phyloP scores from a whole-genome alignment of 2,888 invertebrate genomes.

The Rhyacophila evoluta region DNA sequence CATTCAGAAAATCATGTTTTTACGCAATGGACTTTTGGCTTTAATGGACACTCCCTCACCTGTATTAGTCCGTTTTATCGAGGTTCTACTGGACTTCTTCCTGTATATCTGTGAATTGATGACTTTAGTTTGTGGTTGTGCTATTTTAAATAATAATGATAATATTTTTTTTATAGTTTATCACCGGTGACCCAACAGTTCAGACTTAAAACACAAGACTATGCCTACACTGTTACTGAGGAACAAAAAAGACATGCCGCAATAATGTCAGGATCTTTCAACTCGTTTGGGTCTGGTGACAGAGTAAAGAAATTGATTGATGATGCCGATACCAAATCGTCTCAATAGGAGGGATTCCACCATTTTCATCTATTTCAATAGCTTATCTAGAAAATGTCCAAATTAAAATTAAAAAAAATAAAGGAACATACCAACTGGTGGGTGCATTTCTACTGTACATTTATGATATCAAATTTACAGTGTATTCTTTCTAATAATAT shows the following conservation, averaged over 20 bases:
- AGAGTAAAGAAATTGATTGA: background rate
- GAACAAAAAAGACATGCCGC: background rate
- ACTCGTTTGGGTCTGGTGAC: background rate
- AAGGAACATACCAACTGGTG: background rate
- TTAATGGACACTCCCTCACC: too few relatives aligned
- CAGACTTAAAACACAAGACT: background rate
- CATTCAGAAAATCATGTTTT: too few relatives aligned
- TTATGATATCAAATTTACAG: too few relatives aligned
- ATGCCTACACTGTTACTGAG: background rate
- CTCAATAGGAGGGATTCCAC: background rate
- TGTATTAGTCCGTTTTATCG: too few relatives aligned
- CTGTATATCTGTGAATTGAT: too few relatives aligned
- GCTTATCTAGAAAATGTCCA: slow-evolving; percentile 5
- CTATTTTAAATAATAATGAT: too few relatives aligned
- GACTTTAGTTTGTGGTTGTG: too few relatives aligned
- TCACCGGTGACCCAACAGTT: background rate
- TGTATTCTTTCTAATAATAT: too few relatives aligned
- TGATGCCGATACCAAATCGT: background rate
- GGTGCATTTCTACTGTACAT: background rate
- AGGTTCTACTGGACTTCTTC: too few relatives aligned
- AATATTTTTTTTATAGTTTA: slow-evolving; percentile 27
- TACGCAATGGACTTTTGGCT: too few relatives aligned
- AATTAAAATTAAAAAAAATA: slow-evolving; percentile 28
- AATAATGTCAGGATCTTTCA: background rate
- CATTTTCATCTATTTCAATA: background rate